Percentiles rank a stretch among this genome's conserved stretches.
Evolutionary conservation across 2,888 invertebrate species (phyloP).

Genomic region (Drosophila affinis): DNA sequence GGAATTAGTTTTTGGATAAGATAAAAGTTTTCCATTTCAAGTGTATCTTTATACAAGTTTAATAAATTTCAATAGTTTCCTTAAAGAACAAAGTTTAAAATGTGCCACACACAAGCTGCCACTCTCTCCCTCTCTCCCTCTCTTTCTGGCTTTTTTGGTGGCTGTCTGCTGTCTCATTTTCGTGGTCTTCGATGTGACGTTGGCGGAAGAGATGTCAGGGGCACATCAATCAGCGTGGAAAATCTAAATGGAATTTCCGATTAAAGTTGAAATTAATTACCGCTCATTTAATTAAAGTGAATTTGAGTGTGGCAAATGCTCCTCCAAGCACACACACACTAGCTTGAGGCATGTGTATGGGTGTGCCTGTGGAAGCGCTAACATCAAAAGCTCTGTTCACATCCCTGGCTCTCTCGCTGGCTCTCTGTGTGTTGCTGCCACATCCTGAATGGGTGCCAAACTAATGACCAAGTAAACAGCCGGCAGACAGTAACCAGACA

Average conservation of each 20-base stretch:
- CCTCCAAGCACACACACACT: no score
- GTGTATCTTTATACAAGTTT: neutral
- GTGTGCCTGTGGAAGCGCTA: constrained; percentile 21
- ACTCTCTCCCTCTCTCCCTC: neutral
- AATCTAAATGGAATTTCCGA: constrained; percentile 83
- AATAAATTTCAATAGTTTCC: neutral
- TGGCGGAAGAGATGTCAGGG: constrained; percentile 75
- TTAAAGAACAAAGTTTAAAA: neutral
- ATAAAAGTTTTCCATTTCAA: neutral
- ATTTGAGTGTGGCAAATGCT: constrained; percentile 75
- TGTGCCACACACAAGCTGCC: constrained; percentile 3
- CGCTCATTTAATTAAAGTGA: constrained; percentile 83
- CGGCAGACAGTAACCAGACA: constrained; percentile 82
- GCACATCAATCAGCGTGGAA: constrained; percentile 78
- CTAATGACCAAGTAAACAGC: constrained; percentile 81
- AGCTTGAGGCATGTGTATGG: constrained; percentile 4
- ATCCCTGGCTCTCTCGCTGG: constrained; percentile 17
- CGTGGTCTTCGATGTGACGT: constrained; percentile 51
- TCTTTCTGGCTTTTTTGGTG: constrained; percentile 15
- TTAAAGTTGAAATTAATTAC: constrained; percentile 84
- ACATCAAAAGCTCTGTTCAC: constrained; percentile 55
- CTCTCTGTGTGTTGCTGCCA: constrained; percentile 34
- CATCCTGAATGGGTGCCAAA: constrained; percentile 72
- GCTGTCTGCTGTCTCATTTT: constrained; percentile 34
- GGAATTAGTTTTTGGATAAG: constrained; percentile 5